These are phyloP conservation scores for Pachliopta kotzebuea DNA, from an alignment of 2,888 invertebrate species.

Conservation along the genomic window DNA sequence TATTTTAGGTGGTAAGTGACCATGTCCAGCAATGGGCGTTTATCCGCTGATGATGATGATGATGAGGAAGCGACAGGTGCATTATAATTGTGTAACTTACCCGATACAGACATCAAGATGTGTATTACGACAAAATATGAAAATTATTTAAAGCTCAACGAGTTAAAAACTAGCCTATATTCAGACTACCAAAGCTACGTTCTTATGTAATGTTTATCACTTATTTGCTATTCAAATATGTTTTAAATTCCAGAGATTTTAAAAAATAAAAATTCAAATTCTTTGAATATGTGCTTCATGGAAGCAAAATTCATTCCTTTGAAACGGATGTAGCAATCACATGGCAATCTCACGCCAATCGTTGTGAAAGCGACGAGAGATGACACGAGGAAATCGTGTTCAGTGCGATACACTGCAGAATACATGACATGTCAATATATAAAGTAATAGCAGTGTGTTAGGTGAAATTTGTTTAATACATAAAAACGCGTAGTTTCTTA, in stretches of 20 bases:
- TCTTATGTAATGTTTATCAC: no score
- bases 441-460: background rate
- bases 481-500: background rate
- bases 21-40: no score
- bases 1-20: no score
- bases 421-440: background rate
- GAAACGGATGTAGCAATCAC: slow-evolving; percentile 24
- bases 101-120: no score
- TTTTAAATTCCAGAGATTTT: background rate
- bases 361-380: slow-evolving; percentile 19
- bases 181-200: no score
- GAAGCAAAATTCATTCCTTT: slow-evolving; percentile 9
- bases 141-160: no score
- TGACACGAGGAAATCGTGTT: slow-evolving; percentile 16
- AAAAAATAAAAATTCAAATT: background rate
- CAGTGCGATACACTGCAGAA: slow-evolving; percentile 3
- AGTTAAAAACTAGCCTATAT: no score
- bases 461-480: background rate
- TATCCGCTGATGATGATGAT: no score
- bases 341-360: slow-evolving; percentile 26
- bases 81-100: no score
- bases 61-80: no score
- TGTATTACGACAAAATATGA: no score
- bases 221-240: background rate
- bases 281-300: background rate